Percentiles rank a stretch among this genome's conserved stretches.
Evolutionary conservation across 37 sponge, comb jelly and placozoan species (phyloP).

Genomic region (Tethya wilhelma): DNA sequence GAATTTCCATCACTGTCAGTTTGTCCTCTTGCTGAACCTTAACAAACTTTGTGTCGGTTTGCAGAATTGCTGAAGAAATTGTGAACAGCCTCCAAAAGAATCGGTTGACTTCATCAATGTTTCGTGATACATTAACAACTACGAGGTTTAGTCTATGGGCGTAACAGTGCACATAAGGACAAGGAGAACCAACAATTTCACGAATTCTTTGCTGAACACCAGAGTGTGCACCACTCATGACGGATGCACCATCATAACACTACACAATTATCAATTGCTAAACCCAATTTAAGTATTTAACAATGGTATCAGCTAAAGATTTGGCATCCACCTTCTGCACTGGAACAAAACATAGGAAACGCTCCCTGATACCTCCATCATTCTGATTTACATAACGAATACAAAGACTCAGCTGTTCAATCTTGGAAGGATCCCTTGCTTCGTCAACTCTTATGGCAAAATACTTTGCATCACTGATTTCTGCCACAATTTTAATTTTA

Average conservation of each 20-base stretch:
- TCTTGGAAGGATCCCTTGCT: too few species aligned
- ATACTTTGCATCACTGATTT: too few species aligned
- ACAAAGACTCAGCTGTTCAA: too few species aligned
- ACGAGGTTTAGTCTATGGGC: background rate
- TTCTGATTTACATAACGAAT: too few species aligned
- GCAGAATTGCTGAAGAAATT: background rate
- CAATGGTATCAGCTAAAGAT: too few species aligned
- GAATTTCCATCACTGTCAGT: slow-evolving; percentile 24
- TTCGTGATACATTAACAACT: background rate
- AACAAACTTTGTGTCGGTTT: background rate
- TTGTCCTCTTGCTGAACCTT: background rate
- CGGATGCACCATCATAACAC: too few species aligned
- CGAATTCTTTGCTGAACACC: background rate
- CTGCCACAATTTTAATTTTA: too few species aligned
- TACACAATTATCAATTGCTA: background rate
- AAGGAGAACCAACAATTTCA: background rate
- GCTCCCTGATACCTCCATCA: too few species aligned
- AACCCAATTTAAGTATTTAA: too few species aligned
- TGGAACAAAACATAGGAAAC: too few species aligned
- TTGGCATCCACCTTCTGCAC: too few species aligned
- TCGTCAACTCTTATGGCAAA: too few species aligned
- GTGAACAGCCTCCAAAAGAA: background rate
- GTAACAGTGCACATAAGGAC: background rate
- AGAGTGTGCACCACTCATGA: background rate
- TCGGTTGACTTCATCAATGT: background rate